Percentiles rank a stretch among this genome's conserved stretches.
Evolutionary conservation across 2,797 vertebrate species (phyloP).

Genomic region (Ctenochaetus hawaiiensis): DNA sequence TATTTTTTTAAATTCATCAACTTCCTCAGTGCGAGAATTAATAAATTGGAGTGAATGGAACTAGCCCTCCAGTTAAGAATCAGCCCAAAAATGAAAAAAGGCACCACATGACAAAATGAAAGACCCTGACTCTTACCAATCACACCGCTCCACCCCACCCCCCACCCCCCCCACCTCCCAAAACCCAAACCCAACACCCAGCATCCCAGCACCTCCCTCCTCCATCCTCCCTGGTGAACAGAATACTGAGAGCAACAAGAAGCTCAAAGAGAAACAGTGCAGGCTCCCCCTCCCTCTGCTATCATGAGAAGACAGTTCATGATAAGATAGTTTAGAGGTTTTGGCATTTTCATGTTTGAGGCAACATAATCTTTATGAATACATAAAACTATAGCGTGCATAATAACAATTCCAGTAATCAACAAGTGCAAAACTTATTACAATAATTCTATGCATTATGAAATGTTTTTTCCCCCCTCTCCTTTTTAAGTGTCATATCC

Average conservation of each 20-base stretch:
- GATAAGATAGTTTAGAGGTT: constrained; percentile 38
- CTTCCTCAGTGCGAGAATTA: constrained; percentile 73
- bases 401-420: constrained; percentile 19
- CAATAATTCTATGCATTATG: constrained; percentile 31
- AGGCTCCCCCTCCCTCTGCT: constrained; percentile 6
- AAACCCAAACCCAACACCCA: constrained; percentile 23
- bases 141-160: constrained; percentile 2
- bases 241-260: constrained; percentile 47
- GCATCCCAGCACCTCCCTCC: constrained; percentile 7
- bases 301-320: constrained; percentile 17
- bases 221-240: constrained; percentile 40
- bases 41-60: constrained; percentile 77
- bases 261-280: constrained; percentile 46
- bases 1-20: constrained; percentile 76
- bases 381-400: not conserved
- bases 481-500: constrained; percentile 26
- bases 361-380: constrained; percentile 35
- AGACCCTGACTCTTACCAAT: constrained; percentile 62
- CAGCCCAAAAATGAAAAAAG: constrained; percentile 61
- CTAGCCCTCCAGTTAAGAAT: constrained; percentile 71
- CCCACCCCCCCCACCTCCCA: not conserved
- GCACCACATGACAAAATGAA: constrained; percentile 72
- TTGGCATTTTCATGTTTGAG: not conserved
- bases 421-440: constrained; percentile 28
- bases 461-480: constrained; percentile 10